phyloP scores from a whole-genome alignment of 2,888 invertebrate genomes.

The Drosophila stalkeri region DNA sequence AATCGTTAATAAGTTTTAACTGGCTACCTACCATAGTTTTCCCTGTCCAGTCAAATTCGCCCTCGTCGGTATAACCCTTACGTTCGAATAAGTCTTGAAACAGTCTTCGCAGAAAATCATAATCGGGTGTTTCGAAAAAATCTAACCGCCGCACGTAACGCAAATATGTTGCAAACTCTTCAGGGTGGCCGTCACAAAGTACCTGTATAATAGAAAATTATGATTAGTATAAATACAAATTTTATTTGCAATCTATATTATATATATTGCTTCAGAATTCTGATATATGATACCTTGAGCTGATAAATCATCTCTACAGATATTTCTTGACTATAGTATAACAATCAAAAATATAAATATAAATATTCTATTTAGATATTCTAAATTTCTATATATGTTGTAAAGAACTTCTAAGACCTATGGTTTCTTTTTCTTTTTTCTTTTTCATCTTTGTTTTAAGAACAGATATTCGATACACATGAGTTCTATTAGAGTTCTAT shows the following conservation, averaged over 20 bases:
- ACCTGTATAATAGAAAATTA: slow-evolving; percentile 85
- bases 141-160: slow-evolving; percentile 98
- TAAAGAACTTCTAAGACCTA: not conserved
- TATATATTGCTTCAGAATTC: not conserved
- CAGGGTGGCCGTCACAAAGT: slow-evolving; percentile 94
- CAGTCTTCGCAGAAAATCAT: slow-evolving; percentile 98
- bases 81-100: slow-evolving; percentile 96
- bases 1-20: slow-evolving; percentile 8
- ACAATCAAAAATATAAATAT: too few species aligned
- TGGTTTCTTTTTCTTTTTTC: not conserved
- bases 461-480: not conserved
- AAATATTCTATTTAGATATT: too few species aligned
- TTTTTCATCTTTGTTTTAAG: not conserved
- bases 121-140: slow-evolving; percentile 99
- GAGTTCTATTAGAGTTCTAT: not conserved
- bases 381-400: not conserved
- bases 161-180: slow-evolving; percentile 99
- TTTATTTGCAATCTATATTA: too few species aligned
- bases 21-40: slow-evolving; percentile 88
- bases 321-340: too few species aligned
- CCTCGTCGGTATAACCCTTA: slow-evolving; percentile 94
- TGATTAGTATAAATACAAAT: not conserved
- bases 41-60: slow-evolving; percentile 98
- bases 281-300: not conserved
- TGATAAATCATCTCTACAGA: not conserved